Percentiles rank a stretch among this genome's conserved stretches.
Conservation (phyloP, 2,797 vertebrate species). For the Tenualosa thibaudeaui region DNA sequence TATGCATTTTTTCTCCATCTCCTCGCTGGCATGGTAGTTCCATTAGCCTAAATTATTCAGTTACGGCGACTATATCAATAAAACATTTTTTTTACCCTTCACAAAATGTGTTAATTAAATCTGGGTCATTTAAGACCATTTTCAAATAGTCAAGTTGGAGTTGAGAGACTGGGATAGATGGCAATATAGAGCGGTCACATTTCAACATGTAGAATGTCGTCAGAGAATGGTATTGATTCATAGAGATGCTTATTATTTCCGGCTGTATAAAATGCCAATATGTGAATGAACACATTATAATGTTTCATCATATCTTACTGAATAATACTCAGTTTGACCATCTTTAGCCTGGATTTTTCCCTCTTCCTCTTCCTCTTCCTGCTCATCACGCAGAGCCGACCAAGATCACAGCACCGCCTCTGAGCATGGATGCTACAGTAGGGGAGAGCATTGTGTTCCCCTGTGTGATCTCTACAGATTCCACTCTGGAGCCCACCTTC, state of each 20-base stretch:
- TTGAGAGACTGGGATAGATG: background rate
- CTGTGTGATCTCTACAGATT: slow-evolving; percentile 83
- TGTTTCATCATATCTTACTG: background rate
- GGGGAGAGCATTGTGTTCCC: slow-evolving; percentile 88
- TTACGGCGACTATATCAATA: slow-evolving; percentile 34
- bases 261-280: background rate
- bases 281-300: background rate
- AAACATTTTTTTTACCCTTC: slow-evolving; percentile 12
- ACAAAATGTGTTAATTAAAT: slow-evolving; percentile 43
- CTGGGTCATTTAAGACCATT: slow-evolving; percentile 37
- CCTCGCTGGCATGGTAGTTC: slow-evolving; percentile 56
- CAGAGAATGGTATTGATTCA: background rate
- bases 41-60: slow-evolving; percentile 64
- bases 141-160: background rate
- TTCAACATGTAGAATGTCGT: background rate
- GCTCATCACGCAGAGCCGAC: slow-evolving; percentile 76
- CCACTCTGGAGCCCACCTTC: slow-evolving; percentile 76
- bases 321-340: no score
- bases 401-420: slow-evolving; percentile 75
- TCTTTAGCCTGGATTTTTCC: background rate
- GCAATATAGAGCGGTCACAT: background rate
- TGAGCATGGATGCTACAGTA: slow-evolving; percentile 80
- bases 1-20: slow-evolving; percentile 41
- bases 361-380: background rate
- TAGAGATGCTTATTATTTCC: background rate